Evolutionary conservation across 2,888 invertebrate genomes (phyloP), one percentile per base, ranked within the genome.

Genomic region (Tachina lurida): DNA sequence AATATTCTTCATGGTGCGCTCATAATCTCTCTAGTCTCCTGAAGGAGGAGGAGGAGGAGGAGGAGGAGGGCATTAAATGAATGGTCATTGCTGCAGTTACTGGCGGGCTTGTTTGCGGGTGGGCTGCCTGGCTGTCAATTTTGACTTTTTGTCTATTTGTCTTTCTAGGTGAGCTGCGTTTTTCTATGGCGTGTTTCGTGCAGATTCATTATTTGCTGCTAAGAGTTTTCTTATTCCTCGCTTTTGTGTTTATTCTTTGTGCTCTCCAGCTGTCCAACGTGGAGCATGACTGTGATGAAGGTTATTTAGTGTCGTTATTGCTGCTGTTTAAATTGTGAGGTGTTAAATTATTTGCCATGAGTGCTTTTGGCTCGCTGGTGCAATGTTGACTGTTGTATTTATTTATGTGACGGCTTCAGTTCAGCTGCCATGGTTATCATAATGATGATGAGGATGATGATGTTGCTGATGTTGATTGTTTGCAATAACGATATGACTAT

Each of bases 261-360:
- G 62, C 52, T 68, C 63, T 65, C 15, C 22, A 17, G n/a, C 9
- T 63, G 19, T 47, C n/a, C 39, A 41, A 22, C 9, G 22, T 8
- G 9, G 43, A 22, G 56, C 49, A 74, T n/a, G 62, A 76, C 58
- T 82, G 62, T 58, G 65, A 75, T 86, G 86, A 86, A 79, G 85
- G 78, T 71, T 85, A 54, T 79, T 78, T 75, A 41, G 19, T 22
- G 31, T 39, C 63, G 45, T 47, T 68, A 13, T 63, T 74, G 68
- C 62, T 78, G 12, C 58, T 86, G 45, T 63, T 76, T 65, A 73
- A 83, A 67, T 79, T 79, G 78, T 67, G 65, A 79, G 79, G 79
- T 86, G 86, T 86, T 73, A 76, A 86, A 79, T 79, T 76, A 75
- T 86, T 83, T 86, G 86, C 67, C 79, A 65, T 54, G 71, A 82